Evolutionary conservation across 2,888 invertebrate species (phyloP), one percentile per base, ranked within the genome.

Genomic region (Dendrolimus pini): DNA sequence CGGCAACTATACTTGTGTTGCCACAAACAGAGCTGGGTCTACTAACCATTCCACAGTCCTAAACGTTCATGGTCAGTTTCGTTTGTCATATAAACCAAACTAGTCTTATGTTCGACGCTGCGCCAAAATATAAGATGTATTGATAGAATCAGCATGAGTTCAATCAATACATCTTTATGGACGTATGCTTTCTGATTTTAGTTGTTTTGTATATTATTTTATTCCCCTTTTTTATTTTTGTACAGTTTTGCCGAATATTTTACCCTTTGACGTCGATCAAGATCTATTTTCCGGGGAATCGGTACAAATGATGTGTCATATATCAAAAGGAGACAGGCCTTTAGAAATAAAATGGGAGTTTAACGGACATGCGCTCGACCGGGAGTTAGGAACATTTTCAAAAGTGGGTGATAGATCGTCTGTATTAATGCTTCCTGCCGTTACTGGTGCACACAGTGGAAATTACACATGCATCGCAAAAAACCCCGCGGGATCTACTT

Each of bases 1-100:
- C 63, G 96, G 96, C 66, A 92, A 93, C 75, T 96, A 95, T 76
- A 95, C 94, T 63, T 96, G 96, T 81, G 92, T 93, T 66, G 96
- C 95, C 52, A 89, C 91, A 64, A 96, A 96, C 88, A 89, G 81
- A 69, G 96, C 95, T 64, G 96, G 96, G 70, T 91, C 86, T 61
- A 91, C 93, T 72, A 94, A 93, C 75, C 93, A 94, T 81, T 92
- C 94, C 71, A 93, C 95, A 92, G 82, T 84, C 78, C 83, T 87
- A 77, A 91, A 91, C 73, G 91, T 91, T 80, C 91, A 91, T 83
- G 91, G 91, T 91, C 84, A 89, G 89, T 89, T 85, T 47, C 12
- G 47, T 47, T 47, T 10, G 9, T 47, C 47, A 47, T 47, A 47
- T 12, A 47, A 47, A 61, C 63, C 61, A 62, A 67, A 41, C 52